phyloP scores from a whole-genome alignment of 2,797 vertebrate genomes.

The Tarsius wallacei region DNA sequence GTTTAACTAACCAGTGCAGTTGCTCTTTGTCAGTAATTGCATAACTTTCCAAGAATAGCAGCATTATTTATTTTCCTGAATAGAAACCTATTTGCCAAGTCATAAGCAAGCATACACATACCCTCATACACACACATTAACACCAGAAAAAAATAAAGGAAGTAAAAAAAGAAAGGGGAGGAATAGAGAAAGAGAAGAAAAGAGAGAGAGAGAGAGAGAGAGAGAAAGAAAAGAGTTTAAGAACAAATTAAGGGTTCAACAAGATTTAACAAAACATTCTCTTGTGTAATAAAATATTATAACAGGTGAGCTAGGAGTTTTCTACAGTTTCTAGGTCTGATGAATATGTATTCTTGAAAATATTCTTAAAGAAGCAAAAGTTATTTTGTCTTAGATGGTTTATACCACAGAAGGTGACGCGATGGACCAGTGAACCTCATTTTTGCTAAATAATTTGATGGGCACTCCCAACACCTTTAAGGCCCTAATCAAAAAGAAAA shows the following conservation, averaged over 20 bases:
- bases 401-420: background rate
- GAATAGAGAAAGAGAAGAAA: background rate
- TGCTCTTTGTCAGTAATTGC: background rate
- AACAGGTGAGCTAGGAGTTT: background rate
- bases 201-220: background rate
- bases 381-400: background rate
- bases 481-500: background rate
- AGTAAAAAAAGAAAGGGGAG: rapidly evolving
- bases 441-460: background rate
- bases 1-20: background rate
- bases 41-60: background rate
- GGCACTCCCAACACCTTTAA: background rate
- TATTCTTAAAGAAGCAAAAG: background rate
- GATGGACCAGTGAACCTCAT: background rate
- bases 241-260: background rate
- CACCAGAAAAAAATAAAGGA: background rate
- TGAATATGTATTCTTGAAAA: background rate
- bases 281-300: background rate
- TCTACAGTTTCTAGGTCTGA: background rate
- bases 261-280: background rate
- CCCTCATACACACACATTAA: background rate
- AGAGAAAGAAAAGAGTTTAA: background rate
- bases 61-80: background rate
- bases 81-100: background rate
- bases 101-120: too few species aligned